These are phyloP conservation scores for Bergia puertoricense DNA, from an alignment of 92 coral and sea anemone species.

Conservation along the genomic window DNA sequence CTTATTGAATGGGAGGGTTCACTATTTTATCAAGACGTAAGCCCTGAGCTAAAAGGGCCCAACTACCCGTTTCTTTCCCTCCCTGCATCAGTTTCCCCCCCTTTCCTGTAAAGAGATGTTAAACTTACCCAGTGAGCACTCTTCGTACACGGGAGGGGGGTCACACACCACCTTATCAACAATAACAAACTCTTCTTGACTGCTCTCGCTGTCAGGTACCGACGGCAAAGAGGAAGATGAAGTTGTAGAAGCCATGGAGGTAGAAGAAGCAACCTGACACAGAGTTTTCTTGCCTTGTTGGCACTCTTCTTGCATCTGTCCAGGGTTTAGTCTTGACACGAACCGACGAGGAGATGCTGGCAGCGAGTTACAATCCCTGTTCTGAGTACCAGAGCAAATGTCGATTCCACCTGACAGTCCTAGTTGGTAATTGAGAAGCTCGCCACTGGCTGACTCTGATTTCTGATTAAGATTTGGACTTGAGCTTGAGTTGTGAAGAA, in stretches of 20 bases:
- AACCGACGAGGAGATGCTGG: constrained; percentile 61
- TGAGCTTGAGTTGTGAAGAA: constrained; percentile 47
- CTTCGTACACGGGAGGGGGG: constrained; percentile 55
- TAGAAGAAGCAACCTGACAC: not conserved
- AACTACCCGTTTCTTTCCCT: too few species aligned
- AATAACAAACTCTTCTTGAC: constrained; percentile 49
- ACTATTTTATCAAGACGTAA: too few species aligned
- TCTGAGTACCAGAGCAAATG: not conserved
- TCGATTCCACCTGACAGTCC: constrained; percentile 27
- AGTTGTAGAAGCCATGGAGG: constrained; percentile 15
- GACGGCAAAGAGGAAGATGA: constrained; percentile 47
- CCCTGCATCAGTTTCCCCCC: too few species aligned
- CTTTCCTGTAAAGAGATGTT: not conserved
- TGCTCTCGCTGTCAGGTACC: constrained; percentile 43
- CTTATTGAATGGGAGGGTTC: too few species aligned
- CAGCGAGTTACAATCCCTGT: constrained; percentile 51
- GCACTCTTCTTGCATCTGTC: constrained; percentile 17
- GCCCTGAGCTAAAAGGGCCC: too few species aligned
- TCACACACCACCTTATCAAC: constrained; percentile 5
- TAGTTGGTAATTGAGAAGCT: not conserved
- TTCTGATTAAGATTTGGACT: constrained; percentile 61
- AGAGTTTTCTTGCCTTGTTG: not conserved
- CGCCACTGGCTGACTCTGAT: not conserved
- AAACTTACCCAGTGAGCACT: constrained; percentile 7
- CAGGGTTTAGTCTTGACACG: constrained; percentile 16